Evolutionary conservation across 1,140 invertebrate species (phyloP).

Genomic region (Holotrichia oblita): DNA sequence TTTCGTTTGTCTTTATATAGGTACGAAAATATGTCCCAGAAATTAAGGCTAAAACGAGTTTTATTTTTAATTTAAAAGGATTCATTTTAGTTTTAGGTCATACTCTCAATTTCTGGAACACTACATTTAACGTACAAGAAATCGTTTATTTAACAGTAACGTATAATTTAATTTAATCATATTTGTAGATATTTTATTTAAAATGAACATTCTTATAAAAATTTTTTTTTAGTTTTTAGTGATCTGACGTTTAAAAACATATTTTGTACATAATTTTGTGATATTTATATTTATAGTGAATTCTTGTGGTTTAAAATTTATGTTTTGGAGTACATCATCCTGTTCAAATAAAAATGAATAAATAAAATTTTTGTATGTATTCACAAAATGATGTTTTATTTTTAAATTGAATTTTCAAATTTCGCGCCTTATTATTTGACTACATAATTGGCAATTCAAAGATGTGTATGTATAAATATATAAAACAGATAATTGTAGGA

Average conservation of each 20-base stretch:
- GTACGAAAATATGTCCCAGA: too few species aligned
- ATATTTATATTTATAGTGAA: constrained; percentile 27
- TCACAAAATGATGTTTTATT: constrained; percentile 8
- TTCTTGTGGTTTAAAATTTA: neutral
- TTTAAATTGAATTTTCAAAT: neutral
- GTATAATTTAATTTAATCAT: neutral
- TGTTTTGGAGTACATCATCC: neutral
- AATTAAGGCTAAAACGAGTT: too few species aligned
- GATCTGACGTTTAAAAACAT: neutral
- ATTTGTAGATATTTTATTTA: neutral
- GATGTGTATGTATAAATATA: too few species aligned
- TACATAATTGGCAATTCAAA: too few species aligned
- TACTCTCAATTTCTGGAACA: too few species aligned
- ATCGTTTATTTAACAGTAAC: too few species aligned
- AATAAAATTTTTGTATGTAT: constrained; percentile 36
- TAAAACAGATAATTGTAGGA: too few species aligned
- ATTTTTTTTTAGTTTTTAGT: constrained; percentile 8
- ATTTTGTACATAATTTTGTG: constrained; percentile 29
- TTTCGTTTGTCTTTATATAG: neutral
- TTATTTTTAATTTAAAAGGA: too few species aligned
- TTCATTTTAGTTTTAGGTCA: neutral
- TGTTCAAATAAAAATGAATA: constrained; percentile 3
- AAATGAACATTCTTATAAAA: neutral
- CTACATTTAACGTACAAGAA: too few species aligned
- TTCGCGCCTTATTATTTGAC: neutral